A percentile compares a stretch with the other conserved stretches of the same genome.
These are phyloP conservation scores for Candoia aspera DNA, from an alignment of 2,113 vertebrate species.

Conservation along the genomic window DNA sequence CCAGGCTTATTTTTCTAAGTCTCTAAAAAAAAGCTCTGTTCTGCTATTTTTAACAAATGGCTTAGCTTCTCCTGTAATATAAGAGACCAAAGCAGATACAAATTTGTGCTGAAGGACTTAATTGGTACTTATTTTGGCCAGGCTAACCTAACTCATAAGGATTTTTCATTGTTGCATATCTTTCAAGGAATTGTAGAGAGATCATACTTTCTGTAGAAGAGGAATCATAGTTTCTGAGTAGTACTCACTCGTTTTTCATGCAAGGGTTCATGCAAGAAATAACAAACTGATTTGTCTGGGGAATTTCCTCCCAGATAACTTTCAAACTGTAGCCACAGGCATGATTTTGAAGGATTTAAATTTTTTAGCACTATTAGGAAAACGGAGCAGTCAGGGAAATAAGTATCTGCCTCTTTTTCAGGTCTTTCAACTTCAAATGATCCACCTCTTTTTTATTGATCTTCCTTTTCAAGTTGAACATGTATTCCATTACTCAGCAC, in stretches of 20 bases:
- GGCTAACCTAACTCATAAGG: slow-evolving; percentile 28
- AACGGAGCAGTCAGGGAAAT: not conserved
- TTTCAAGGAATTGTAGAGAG: not conserved
- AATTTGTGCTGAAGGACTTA: not conserved
- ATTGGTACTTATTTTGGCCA: not conserved
- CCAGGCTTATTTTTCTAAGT: not conserved
- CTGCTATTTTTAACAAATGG: not conserved
- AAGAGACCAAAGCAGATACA: fast-evolving
- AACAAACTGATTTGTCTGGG: not conserved
- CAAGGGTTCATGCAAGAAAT: not conserved
- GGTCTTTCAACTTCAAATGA: not conserved
- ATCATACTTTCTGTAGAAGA: slow-evolving; percentile 4
- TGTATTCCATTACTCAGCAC: not conserved
- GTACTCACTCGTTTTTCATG: not conserved
- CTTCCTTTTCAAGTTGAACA: not conserved
- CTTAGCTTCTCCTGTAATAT: not conserved
- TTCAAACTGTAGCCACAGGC: not conserved
- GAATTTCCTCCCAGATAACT: slow-evolving; percentile 8
- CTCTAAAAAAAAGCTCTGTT: not conserved
- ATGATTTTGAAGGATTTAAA: not conserved
- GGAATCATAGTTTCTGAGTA: slow-evolving; percentile 33
- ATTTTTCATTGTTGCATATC: slow-evolving; percentile 38
- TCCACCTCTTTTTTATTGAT: not conserved
- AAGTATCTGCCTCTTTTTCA: not conserved
- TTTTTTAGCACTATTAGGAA: not conserved